Percentiles rank a stretch among this genome's conserved stretches.
These are phyloP conservation scores for Nebria brevicollis DNA, from an alignment of 2,888 invertebrate species.

Conservation along the genomic window DNA sequence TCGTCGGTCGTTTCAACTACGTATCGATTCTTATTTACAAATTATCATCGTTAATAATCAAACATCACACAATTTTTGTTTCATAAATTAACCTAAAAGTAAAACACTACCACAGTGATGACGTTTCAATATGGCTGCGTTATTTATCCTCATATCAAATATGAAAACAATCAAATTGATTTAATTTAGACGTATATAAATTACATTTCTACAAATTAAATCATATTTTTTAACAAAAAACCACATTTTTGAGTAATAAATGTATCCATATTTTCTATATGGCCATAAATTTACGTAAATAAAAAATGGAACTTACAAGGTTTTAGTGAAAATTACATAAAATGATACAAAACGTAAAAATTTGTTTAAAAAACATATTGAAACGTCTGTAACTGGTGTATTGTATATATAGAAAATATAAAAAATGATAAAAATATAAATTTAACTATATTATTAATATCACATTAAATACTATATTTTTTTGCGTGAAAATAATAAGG, in stretches of 20 bases:
- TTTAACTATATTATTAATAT: conserved; percentile 39
- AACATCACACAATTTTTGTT: background rate
- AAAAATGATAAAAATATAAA: conserved; percentile 2
- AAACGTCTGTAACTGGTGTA: no score
- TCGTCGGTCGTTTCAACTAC: conserved; percentile 25
- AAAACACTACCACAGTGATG: background rate
- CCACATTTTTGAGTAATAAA: no score
- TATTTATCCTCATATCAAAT: background rate
- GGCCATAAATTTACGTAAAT: no score
- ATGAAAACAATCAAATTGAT: no score
- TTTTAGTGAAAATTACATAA: no score
- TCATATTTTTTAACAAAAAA: no score
- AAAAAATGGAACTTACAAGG: no score
- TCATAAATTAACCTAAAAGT: background rate
- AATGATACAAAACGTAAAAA: no score
- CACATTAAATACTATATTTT: conserved; percentile 37
- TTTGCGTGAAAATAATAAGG: background rate
- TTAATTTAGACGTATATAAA: no score
- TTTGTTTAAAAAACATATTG: no score
- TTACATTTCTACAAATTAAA: no score
- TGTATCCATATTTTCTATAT: no score
- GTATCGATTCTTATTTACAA: conserved; percentile 43
- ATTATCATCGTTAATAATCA: conserved; percentile 19
- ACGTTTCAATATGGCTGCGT: background rate
- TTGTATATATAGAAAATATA: background rate